These are phyloP conservation scores for Xanthorhoe spadicearia DNA, from an alignment of 2,888 invertebrate species.

Conservation along the genomic window DNA sequence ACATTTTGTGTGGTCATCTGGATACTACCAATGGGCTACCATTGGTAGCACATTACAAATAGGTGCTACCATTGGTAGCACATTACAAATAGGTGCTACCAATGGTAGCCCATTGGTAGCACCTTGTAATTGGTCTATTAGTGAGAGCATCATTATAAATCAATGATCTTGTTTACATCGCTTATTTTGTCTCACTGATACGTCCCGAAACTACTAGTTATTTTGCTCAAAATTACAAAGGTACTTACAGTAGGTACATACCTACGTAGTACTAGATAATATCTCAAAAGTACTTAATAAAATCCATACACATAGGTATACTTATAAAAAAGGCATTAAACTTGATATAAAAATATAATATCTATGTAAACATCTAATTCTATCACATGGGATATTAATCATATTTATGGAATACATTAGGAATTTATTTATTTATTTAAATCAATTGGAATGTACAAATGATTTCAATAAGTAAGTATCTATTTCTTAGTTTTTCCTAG, in stretches of 20 bases:
- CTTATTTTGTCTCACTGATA: neutral
- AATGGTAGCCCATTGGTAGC: too few relatives aligned
- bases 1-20: too few relatives aligned
- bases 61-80: too few relatives aligned
- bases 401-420: conserved; percentile 25
- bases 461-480: too few relatives aligned
- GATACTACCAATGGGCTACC: too few relatives aligned
- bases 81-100: too few relatives aligned
- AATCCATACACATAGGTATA: conserved; percentile 11
- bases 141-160: too few relatives aligned
- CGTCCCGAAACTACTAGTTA: neutral
- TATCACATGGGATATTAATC: conserved; percentile 29
- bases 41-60: too few relatives aligned
- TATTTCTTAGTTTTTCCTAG: too few relatives aligned
- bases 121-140: too few relatives aligned
- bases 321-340: conserved; percentile 24
- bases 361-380: conserved; percentile 23
- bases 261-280: conserved; percentile 5
- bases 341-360: conserved; percentile 41
- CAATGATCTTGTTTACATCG: too few relatives aligned
- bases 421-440: too few relatives aligned
- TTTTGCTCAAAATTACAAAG: neutral
- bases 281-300: conserved; percentile 26
- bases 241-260: neutral
- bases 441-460: neutral